phyloP scores from a whole-genome alignment of 2,888 invertebrate genomes.

The Dicyrtoma fusca region DNA sequence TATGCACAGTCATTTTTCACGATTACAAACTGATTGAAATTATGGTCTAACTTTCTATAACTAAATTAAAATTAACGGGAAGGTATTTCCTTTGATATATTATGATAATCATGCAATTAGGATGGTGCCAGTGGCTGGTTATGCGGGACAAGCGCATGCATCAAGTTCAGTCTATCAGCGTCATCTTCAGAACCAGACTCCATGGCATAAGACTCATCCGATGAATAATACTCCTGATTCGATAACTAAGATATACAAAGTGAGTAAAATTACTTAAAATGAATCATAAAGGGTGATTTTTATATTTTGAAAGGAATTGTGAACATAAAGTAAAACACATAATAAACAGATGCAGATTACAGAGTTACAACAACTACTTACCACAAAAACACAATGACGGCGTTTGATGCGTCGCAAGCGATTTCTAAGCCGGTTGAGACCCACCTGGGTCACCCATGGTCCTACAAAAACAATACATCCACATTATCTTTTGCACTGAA shows the following conservation, averaged over 20 bases:
- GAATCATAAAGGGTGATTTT: too few relatives aligned
- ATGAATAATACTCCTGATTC: constrained; percentile 41
- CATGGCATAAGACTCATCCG: constrained; percentile 42
- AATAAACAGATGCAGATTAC: neutral
- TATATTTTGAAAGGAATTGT: too few relatives aligned
- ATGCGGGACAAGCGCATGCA: neutral
- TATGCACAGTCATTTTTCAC: too few relatives aligned
- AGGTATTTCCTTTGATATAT: too few relatives aligned
- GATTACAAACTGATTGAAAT: too few relatives aligned
- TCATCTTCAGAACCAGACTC: constrained; percentile 38
- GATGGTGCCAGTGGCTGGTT: neutral
- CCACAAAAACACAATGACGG: constrained; percentile 39
- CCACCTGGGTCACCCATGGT: constrained; percentile 37
- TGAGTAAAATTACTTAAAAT: too few relatives aligned
- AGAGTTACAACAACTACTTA: constrained; percentile 11
- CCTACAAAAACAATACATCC: too few relatives aligned
- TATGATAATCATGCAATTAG: neutral
- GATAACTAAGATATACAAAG: constrained; percentile 25
- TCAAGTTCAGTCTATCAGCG: neutral
- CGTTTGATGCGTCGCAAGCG: constrained; percentile 37
- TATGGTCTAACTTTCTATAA: too few relatives aligned
- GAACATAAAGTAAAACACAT: too few relatives aligned
- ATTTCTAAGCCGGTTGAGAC: constrained; percentile 27
- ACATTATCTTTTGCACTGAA: too few relatives aligned
- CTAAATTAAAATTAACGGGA: too few relatives aligned